Conservation (phyloP, 1,140 invertebrate genomes). For the Riptortus pedestris region DNA sequence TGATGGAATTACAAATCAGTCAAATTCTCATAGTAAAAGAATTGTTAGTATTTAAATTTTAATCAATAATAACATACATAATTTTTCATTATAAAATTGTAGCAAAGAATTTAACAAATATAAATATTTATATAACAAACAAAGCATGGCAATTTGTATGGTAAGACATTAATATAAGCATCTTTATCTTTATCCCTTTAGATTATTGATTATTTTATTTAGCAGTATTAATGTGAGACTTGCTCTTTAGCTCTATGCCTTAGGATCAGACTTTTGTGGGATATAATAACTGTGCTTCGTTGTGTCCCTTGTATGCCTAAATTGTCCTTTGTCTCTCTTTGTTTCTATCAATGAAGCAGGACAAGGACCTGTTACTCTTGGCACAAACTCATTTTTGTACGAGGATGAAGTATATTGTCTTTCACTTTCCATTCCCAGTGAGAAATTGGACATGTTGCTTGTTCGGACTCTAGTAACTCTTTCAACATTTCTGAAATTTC, state of each 20-base stretch:
- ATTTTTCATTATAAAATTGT: no score
- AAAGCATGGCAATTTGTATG: background rate
- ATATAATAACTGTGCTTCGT: constrained; percentile 73
- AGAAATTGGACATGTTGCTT: constrained; percentile 60
- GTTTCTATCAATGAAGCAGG: constrained; percentile 63
- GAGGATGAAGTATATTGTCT: constrained; percentile 31
- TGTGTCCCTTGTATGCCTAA: constrained; percentile 69
- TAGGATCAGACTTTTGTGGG: constrained; percentile 36
- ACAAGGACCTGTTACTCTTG: constrained; percentile 56
- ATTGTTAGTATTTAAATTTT: constrained; percentile 1
- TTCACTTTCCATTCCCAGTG: constrained; percentile 46
- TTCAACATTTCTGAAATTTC: constrained; percentile 49
- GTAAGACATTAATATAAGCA: background rate
- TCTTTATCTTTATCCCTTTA: background rate
- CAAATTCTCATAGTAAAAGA: background rate
- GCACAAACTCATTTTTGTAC: constrained; percentile 65
- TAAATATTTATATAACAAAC: background rate
- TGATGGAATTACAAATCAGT: background rate
- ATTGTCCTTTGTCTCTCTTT: constrained; percentile 46
- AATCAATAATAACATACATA: background rate
- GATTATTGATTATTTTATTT: background rate
- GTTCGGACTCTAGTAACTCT: constrained; percentile 43
- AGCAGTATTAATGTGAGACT: background rate
- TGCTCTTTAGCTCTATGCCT: background rate
- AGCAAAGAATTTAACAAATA: background rate